Conservation (phyloP, 2,888 invertebrate species). For the Leucophora obtusa region DNA sequence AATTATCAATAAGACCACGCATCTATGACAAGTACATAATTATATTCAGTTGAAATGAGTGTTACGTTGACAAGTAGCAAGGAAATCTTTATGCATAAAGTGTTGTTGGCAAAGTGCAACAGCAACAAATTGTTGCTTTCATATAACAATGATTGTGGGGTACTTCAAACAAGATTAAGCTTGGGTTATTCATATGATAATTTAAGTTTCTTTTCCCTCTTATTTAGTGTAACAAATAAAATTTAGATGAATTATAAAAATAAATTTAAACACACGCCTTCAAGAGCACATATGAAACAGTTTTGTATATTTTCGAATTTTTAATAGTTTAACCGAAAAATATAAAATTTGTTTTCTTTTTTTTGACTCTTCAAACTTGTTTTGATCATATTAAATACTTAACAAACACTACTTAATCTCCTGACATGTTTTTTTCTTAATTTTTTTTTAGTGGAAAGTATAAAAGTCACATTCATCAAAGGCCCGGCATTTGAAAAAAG, state of each 20-base stretch:
- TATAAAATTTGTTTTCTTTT: not conserved
- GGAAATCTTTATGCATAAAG: not conserved
- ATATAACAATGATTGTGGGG: not conserved
- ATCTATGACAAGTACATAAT: not conserved
- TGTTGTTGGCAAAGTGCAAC: conserved; percentile 4
- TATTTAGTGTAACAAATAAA: conserved; percentile 50
- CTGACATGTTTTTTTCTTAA: conserved; percentile 28
- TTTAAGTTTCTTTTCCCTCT: conserved; percentile 3
- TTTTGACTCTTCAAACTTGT: conserved; percentile 27
- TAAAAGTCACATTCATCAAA: conserved; percentile 54
- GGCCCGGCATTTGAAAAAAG: conserved; percentile 28
- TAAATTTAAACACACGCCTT: conserved; percentile 37
- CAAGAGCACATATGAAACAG: not conserved
- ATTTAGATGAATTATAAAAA: conserved; percentile 9
- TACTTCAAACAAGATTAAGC: not conserved
- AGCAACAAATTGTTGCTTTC: conserved; percentile 28
- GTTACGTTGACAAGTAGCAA: conserved; percentile 2
- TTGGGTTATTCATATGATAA: conserved; percentile 21
- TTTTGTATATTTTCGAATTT: not conserved
- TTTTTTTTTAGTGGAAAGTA: conserved; percentile 19
- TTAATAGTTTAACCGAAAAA: conserved; percentile 39
- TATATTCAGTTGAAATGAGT: conserved; percentile 2
- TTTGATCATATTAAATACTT: conserved; percentile 56
- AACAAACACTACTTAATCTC: conserved; percentile 52
- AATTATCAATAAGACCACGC: not conserved